Evolutionary conservation across 30 jellyfish, hydroid and myxozoan genomes (phyloP).

Genomic region (Hydractinia echinata): DNA sequence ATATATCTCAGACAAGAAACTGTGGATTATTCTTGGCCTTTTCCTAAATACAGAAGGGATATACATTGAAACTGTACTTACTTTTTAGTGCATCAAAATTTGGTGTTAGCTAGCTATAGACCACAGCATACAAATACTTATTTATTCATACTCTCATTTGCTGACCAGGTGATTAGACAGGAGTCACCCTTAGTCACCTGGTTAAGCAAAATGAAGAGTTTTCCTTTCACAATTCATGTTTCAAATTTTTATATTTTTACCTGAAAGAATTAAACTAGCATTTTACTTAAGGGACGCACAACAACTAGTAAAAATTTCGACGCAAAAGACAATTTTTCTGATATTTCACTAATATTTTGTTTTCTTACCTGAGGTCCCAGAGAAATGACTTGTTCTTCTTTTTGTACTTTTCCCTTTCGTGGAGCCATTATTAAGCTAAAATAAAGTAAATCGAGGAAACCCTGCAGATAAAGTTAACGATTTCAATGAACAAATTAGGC

Average conservation of each 20-base stretch:
- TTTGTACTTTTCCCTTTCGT: slow-evolving; percentile 90
- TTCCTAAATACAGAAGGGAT: no score
- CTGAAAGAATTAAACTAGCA: neutral
- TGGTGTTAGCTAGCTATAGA: no score
- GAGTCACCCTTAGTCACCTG: slow-evolving; percentile 43
- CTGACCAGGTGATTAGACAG: slow-evolving; percentile 32
- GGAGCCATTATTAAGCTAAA: slow-evolving; percentile 91
- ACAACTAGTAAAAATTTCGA: no score
- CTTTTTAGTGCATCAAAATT: no score
- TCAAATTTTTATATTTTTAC: neutral
- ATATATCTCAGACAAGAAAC: no score
- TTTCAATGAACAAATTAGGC: no score
- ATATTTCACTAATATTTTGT: neutral
- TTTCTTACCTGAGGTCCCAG: slow-evolving; percentile 93
- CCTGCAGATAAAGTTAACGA: no score
- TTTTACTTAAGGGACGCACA: neutral
- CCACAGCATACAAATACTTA: no score
- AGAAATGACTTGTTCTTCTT: slow-evolving; percentile 92
- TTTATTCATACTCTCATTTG: no score
- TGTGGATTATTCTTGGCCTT: no score
- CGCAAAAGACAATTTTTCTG: no score
- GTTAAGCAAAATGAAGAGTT: slow-evolving; percentile 4
- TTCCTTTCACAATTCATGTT: slow-evolving; percentile 26
- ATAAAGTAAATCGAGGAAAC: neutral
- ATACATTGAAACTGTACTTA: no score